Evolutionary conservation across 1,140 invertebrate species (phyloP).

Genomic region (Heliconius hermathena): DNA sequence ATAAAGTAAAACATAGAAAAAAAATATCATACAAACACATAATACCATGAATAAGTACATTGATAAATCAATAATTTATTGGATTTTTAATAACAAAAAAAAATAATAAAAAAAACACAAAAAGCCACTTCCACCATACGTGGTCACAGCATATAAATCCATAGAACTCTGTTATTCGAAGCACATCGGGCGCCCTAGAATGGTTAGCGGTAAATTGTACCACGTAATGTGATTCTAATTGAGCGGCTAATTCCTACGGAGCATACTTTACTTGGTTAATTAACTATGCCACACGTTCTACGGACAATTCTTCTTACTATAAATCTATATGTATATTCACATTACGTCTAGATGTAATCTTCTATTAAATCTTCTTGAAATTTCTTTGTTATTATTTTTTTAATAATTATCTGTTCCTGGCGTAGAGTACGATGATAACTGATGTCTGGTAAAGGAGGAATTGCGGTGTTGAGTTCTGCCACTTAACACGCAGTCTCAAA

Average conservation of each 20-base stretch:
- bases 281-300: slow-evolving; percentile 51
- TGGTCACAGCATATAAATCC: neutral
- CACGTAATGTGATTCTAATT: slow-evolving; percentile 79
- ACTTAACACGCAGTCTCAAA: no score
- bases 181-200: slow-evolving; percentile 62
- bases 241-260: slow-evolving; percentile 74
- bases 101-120: neutral
- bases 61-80: no score
- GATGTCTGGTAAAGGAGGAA: no score
- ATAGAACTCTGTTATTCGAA: slow-evolving; percentile 66
- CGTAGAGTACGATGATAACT: neutral
- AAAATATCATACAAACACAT: no score
- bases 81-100: no score
- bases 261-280: slow-evolving; percentile 66
- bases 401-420: neutral
- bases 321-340: slow-evolving; percentile 13
- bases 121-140: neutral
- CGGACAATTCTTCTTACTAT: slow-evolving; percentile 18
- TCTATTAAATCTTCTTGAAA: neutral
- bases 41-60: no score
- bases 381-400: neutral
- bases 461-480: no score
- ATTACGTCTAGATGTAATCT: neutral
- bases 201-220: slow-evolving; percentile 75
- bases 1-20: no score